Evolutionary conservation across 2,888 invertebrate genomes (phyloP), one percentile per base, ranked within the genome.

Genomic region (Cotesia congregata): DNA sequence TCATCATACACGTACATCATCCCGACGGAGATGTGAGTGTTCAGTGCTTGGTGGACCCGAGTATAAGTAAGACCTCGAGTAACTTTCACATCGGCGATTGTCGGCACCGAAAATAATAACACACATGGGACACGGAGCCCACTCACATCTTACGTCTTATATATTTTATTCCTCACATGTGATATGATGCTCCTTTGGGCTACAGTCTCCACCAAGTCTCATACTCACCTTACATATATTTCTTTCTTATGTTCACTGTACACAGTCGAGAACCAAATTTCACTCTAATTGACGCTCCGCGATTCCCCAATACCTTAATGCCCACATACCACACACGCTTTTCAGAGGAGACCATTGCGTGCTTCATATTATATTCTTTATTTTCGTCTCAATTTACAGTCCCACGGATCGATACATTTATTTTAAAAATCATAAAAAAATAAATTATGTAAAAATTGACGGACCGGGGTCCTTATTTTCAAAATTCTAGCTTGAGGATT

Each of bases 241-340:
- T 30, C 30, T 30, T 30, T 30, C 30, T 30, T 30, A 30, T 30
- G 30, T 30, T 30, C 30, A 30, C 30, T 30, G 30, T 30, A 30
- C 30, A 30, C 3, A 17, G 17, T 17, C 30, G 30, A 30, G 0
- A 39, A 20, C 5, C 75, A 79, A 81, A 79, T 72, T 77, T 72
- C 77, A 76, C 76, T 79, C 80, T 82, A 79, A 80, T 80, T 79
- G 81, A 81, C 75, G 75, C 75, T 67, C 38, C 65, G 61, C 38
- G 38, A 59, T 41, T 41, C 17, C 62, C 38, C 67, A 61, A 20
- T 72, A 20, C 68, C 62, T 30, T 41, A 9, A 41, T 65, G 60
- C 38, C 67, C 68, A 40, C 69, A 75, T 75, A 75, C 72, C 68
- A 39, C 78, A 65, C 41, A 69, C 17, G 70, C 65, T 30, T 30